Evolutionary conservation across 2,113 vertebrate species (phyloP), one percentile per base, ranked within the genome.

Genomic region (Maccullochella peelii): DNA sequence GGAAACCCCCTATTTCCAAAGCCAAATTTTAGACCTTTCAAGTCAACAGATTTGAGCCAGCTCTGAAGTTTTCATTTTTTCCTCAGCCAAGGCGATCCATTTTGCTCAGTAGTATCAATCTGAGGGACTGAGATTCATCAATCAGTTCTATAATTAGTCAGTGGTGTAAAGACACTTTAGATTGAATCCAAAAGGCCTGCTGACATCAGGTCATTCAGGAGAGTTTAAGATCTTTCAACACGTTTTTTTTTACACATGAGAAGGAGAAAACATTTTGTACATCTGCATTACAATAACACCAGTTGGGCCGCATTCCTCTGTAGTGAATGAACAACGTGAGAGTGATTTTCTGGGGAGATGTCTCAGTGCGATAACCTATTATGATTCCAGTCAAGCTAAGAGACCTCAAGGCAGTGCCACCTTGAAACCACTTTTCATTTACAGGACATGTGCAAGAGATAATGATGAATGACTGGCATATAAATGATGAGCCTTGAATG

Each of bases 261-360:
- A 57, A 10, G 6, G 23, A 76, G 11, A 25, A 70, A 83, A 87
- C 61, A 65, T 67, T 75, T 78, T 71, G 50, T 47, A 15, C 54
- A n/a, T 70, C 80, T 12, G 23, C 72, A 33, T 33, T 65, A 25
- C 55, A 42, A 57, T 14, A 15, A 63, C 68, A 73, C 88, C 88
- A 20, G 89, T 87, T 36, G 3, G 73, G 83, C 86, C 21, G 54
- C 88, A 94, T 94, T 94, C 82, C 86, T 82, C 67, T 65, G 65
- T 15, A 44, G 14, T 79, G 84, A 85, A 63, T 73, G 6, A 73
- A 61, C 27, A 73, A 76, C 25, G 44, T 4, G 33, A 69, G 59
- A 61, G 23, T 57, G 30, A 25, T 63, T 84, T 84, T 80, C 66
- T 40, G 27, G 40, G 10, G 6, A 65, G 58, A 57, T 2, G 70